Evolutionary conservation across 2,113 vertebrate genomes (phyloP), one percentile per base, ranked within the genome.

Genomic region (Pseudorectes ferrugineus): DNA sequence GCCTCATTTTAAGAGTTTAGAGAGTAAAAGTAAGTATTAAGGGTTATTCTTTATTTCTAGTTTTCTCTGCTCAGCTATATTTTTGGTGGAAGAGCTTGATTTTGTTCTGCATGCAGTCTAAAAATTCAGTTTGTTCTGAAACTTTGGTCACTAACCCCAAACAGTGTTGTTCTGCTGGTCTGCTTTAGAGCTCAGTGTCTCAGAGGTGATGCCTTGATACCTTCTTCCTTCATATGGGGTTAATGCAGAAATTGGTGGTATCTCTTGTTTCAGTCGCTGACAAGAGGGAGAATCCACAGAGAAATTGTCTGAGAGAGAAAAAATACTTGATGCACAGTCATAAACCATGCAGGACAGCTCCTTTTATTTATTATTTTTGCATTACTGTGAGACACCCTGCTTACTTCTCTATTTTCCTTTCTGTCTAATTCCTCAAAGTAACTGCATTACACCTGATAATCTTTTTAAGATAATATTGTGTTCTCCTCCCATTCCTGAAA

Each of bases 221-320:
- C 8, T 51, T 62, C 42, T 33, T 61, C 17, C 36, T 70, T 76
- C 1, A 0, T 13, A 21, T 6, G 7, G 1, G 4, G 3, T 59
- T 33, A 52, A 14, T 24, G 23, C 67, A 94, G 40, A 38, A 82
- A 36, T 5, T 63, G 12, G 20, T 28, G 5, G 1, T 36, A 19
- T 24, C 31, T 57, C n/a, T 31, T 67, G 33, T 62, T 57, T 66
- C n/a, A 36, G 24, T 16, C 1, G 3, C 43, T 72, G 62, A 42
- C 23, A 88, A 66, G 22, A 80, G 36, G 7, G 12, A 73, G 54
- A 80, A 63, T 54, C 26, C 45, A 8, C 42, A 77, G 14, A 68
- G 18, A 68, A 70, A 7, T 16, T 89, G 22, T 54, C 46, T 75
- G 11, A 73, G 29, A 59, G 10, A 72, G 28, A 57, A 61, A 77